Evolutionary conservation across 2,797 vertebrate species (phyloP).

Genomic region (Harpagifer antarcticus): DNA sequence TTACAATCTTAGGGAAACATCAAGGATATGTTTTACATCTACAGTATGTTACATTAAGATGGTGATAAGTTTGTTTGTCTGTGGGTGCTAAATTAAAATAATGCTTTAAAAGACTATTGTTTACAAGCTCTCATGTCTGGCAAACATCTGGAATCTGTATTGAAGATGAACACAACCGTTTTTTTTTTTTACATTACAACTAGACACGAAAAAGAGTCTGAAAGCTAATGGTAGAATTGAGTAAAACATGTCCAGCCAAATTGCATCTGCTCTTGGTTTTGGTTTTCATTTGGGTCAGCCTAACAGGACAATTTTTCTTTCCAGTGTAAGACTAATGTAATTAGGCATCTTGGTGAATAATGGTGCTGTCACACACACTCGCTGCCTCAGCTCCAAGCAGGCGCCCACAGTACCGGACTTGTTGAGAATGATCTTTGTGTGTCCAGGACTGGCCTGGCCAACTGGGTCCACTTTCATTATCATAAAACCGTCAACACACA

Average conservation of each 20-base stretch:
- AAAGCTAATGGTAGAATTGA: neutral
- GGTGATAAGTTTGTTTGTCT: neutral
- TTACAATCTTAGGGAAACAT: neutral
- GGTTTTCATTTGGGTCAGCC: conserved; percentile 44
- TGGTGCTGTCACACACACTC: conserved; percentile 80
- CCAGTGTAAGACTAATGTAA: conserved; percentile 71
- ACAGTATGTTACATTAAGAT: conserved; percentile 2
- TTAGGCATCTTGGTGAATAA: conserved; percentile 80
- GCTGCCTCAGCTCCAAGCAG: conserved; percentile 79
- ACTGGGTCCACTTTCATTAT: conserved; percentile 72
- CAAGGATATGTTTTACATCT: neutral
- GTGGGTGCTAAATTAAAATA: neutral
- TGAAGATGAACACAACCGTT: neutral
- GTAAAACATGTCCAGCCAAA: conserved; percentile 17
- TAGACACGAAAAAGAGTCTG: conserved; percentile 15
- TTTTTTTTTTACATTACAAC: neutral
- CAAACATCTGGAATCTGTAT: neutral
- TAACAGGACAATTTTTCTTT: conserved; percentile 56
- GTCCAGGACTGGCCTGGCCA: conserved; percentile 67
- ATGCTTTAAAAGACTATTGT: neutral
- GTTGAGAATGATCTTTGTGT: conserved; percentile 78
- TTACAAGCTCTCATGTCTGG: neutral
- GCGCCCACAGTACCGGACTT: conserved; percentile 75
- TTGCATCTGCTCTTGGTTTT: conserved; percentile 24
- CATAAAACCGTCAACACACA: conserved; percentile 65